Base-by-base conservation (phyloP, 2,113 vertebrate genomes). In the Anseranas semipalmata region DNA sequence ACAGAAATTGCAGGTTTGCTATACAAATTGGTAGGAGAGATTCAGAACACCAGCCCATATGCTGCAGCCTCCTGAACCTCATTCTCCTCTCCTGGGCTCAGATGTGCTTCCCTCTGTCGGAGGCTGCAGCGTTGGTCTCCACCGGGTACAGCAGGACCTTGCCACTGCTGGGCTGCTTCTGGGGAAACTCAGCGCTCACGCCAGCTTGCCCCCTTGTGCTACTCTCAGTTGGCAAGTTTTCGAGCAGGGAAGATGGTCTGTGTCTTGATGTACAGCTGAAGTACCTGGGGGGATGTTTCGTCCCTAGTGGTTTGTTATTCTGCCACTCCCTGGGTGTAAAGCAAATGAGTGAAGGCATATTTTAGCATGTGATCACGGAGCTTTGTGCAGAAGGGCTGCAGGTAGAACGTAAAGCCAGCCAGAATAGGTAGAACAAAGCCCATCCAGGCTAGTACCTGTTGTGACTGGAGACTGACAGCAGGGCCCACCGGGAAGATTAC, bases 1-100 rank as follows among this genome's bases (percentile, higher is more conserved):
- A 82, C 80, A 91, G 95, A 93, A 95, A 90, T 70, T 87, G 89
- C 96, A 96, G 92, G 92, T 96, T 96, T 96, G 75, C 92, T 89
- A 12, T 45, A 92, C 93, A 87, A 92, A 96, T 93, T 78, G 78
- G 70, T 62, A n/a, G 85, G 70, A 90, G 83, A 71, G 58, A 81
- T 87, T 95, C 62, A 87, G 83, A 92, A 50, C 77, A 45, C 11
- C 62, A 92, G 84, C 80, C 79, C 53, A 20, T 72, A 13, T 72
- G 86, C 88, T 92, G 55, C 94, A 85, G 88, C 86, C 62, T 94
- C 90, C 73, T 65, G 62, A 79, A 35, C 45, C 70, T 82, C 66
- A 2, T 50, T 62, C 70, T 62, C n/a, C 28, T 91, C 90, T 83
- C 58, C 77, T 22, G 62, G 41, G 52, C 52, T 84, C 43, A 35